Evolutionary conservation across 2,888 invertebrate genomes (phyloP).

Genomic region (Tinea pellionella): DNA sequence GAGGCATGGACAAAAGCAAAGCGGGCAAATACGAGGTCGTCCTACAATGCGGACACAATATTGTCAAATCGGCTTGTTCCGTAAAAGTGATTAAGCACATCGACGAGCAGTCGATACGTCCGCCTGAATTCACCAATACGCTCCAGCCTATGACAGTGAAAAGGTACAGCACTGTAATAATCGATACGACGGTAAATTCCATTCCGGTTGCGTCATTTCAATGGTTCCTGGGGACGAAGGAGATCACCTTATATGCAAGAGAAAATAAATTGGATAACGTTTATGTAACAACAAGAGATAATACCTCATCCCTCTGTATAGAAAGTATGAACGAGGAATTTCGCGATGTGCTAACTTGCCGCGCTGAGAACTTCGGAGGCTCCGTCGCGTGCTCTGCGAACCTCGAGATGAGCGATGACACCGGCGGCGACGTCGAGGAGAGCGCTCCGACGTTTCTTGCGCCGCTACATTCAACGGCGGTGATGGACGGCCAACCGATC

Average conservation of each 20-base stretch:
- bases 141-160: slow-evolving; percentile 77
- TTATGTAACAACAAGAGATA: slow-evolving; percentile 77
- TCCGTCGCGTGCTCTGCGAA: slow-evolving; percentile 88
- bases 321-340: slow-evolving; percentile 77
- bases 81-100: slow-evolving; percentile 79
- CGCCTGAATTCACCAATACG: slow-evolving; percentile 80
- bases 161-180: slow-evolving; percentile 80
- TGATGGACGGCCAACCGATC: slow-evolving; percentile 93
- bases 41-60: slow-evolving; percentile 81
- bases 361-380: slow-evolving; percentile 91
- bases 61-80: slow-evolving; percentile 84
- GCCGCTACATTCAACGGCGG: slow-evolving; percentile 77
- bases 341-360: slow-evolving; percentile 83
- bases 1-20: slow-evolving; percentile 78
- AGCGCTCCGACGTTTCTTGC: slow-evolving; percentile 79
- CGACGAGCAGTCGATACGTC: slow-evolving; percentile 70
- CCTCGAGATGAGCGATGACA: slow-evolving; percentile 71
- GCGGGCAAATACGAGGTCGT: slow-evolving; percentile 90
- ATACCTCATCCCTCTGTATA: slow-evolving; percentile 83
- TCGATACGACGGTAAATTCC: slow-evolving; percentile 82
- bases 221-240: slow-evolving; percentile 84
- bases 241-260: slow-evolving; percentile 66
- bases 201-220: slow-evolving; percentile 85
- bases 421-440: slow-evolving; percentile 41
- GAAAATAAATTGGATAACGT: slow-evolving; percentile 75